Base-by-base conservation (phyloP, 2,113 vertebrate species). In the Hydrochoerus hydrochaeris region DNA sequence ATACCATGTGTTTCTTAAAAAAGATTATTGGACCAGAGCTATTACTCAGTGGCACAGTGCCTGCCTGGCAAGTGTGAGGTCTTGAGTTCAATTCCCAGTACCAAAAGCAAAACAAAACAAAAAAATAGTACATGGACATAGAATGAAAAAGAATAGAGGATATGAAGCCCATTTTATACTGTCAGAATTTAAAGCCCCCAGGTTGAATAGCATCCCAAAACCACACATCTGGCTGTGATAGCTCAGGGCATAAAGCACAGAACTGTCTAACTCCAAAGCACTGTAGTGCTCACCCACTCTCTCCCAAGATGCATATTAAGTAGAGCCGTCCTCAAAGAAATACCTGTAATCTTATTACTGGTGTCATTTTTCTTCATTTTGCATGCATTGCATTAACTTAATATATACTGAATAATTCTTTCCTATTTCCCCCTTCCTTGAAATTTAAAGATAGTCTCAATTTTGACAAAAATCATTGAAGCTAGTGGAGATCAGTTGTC, bases 1-100 rank as follows among this genome's bases (percentile, higher is more conserved):
- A 90, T 92, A 71, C 38, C 57, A 16, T 78, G 65, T 89, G 44
- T 95, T 95, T n/a, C 75, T 92, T 81, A 49, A 22, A 95, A 95
- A 24, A 91, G 24, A 41, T 14, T 16, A 54, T 54, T 54, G 14
- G 52, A 2, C 52, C 52, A 16, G 52, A 16, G 52, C 14, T 14
- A 54, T 54, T 13, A 54, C 52, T 54, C 52, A 54, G 52, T 54
- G 52, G 14, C 52, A 54, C 52, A 54, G 52, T 54, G 14, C 16
- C 52, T 54, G 52, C 52, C 52, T 54, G 52, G 52, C 52, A 54
- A 54, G 52, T 16, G 4, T 54, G 52, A 54, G 12, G 52, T 54
- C 14, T 16, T 54, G 52, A 54, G 52, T 54, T 54, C 52, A 14
- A 54, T 54, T 54, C 52, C 52, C 52, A 54, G 52, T 54, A 54